Conservation (phyloP, 2,888 invertebrate species). For the Abrostola triplasia region DNA sequence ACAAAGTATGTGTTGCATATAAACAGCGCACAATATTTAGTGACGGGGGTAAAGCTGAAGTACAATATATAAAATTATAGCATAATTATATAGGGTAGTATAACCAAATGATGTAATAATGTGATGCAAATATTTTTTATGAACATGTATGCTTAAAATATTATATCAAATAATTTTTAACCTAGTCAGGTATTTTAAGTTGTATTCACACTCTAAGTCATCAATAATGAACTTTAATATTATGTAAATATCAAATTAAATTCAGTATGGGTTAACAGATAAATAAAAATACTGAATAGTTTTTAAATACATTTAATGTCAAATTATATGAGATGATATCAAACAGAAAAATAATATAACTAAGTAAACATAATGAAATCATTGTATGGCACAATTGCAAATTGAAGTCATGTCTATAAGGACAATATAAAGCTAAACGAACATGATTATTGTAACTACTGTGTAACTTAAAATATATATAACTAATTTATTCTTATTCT, state of each 20-base stretch:
- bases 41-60: conserved; percentile 64
- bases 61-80: conserved; percentile 55
- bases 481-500: conserved; percentile 15
- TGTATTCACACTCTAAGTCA: too few relatives aligned
- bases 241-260: background rate
- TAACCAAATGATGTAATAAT: too few relatives aligned
- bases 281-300: background rate
- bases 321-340: conserved; percentile 15
- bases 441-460: conserved; percentile 21
- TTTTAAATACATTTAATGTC: conserved; percentile 23
- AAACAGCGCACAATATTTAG: conserved; percentile 70
- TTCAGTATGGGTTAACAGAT: background rate
- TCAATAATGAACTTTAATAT: too few relatives aligned
- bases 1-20: conserved; percentile 88
- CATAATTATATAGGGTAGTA: background rate
- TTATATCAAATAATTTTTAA: too few relatives aligned
- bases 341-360: conserved; percentile 16
- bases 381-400: conserved; percentile 46
- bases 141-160: too few relatives aligned
- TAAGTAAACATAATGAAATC: conserved; percentile 12
- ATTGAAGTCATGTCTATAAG: conserved; percentile 11
- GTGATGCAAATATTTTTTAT: too few relatives aligned
- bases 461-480: conserved; percentile 22
- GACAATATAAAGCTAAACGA: conserved; percentile 19
- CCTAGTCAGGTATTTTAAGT: too few relatives aligned